Evolutionary conservation across 1,140 invertebrate species (phyloP).

Genomic region (Sycophila sp.): DNA sequence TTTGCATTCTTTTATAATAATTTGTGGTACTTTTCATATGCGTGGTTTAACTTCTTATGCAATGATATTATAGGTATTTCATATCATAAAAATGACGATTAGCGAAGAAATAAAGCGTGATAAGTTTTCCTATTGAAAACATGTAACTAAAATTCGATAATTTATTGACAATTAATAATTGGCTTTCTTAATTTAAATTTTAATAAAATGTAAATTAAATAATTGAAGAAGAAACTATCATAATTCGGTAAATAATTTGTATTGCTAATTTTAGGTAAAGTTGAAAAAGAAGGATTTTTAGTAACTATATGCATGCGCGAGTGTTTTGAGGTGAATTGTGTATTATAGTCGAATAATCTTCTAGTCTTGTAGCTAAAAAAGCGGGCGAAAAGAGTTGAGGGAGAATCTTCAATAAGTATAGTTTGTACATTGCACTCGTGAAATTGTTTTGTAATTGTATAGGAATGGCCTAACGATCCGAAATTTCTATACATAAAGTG

Average conservation of each 20-base stretch:
- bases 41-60: no score
- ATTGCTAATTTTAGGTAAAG: background rate
- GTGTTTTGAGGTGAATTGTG: conserved; percentile 8
- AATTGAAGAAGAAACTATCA: no score
- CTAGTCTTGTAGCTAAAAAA: conserved; percentile 37
- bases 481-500: background rate
- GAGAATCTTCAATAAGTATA: conserved; percentile 2
- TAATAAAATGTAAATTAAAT: background rate
- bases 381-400: background rate
- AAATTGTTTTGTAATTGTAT: background rate
- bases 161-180: background rate
- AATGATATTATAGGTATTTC: conserved; percentile 15
- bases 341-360: conserved; percentile 38
- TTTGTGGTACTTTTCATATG: background rate
- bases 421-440: conserved; percentile 1
- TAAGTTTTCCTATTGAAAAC: background rate
- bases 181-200: background rate
- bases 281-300: conserved; percentile 4
- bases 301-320: background rate
- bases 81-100: conserved; percentile 11
- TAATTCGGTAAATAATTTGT: background rate
- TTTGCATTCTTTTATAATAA: conserved; percentile 2
- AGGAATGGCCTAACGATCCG: background rate
- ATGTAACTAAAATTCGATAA: background rate
- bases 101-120: background rate